These are phyloP conservation scores for Solen grandis DNA, from an alignment of 1,140 invertebrate species.

Conservation along the genomic window DNA sequence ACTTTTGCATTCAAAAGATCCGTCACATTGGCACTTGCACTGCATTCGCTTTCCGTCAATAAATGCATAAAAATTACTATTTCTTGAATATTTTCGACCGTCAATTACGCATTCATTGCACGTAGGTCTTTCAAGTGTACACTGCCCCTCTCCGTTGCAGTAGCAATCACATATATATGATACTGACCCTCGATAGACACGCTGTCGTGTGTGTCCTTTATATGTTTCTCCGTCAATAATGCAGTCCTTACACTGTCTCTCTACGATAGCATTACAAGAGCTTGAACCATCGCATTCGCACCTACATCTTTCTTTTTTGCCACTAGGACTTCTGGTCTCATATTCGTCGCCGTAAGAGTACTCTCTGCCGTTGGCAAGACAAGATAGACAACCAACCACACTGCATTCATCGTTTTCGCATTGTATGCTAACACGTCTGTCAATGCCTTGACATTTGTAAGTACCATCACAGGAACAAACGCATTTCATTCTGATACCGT, in stretches of 20 bases:
- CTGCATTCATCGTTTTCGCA: slow-evolving; percentile 37
- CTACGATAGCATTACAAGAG: slow-evolving; percentile 4
- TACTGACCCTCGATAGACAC: background rate
- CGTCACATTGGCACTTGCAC: slow-evolving; percentile 12
- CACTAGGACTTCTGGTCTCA: background rate
- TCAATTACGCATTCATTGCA: slow-evolving; percentile 23
- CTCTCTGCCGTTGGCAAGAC: slow-evolving; percentile 22
- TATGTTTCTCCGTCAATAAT: slow-evolving; percentile 33
- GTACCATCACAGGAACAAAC: slow-evolving; percentile 43
- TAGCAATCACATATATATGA: slow-evolving; percentile 41
- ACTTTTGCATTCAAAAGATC: slow-evolving; percentile 2
- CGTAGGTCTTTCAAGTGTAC: background rate
- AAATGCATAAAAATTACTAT: background rate
- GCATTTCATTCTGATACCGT: slow-evolving; percentile 31
- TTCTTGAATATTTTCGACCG: slow-evolving; percentile 12
- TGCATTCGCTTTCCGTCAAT: slow-evolving; percentile 4
- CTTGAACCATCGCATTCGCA: slow-evolving; percentile 41
- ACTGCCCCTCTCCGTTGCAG: slow-evolving; percentile 32
- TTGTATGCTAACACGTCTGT: slow-evolving; percentile 13
- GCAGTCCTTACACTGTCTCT: slow-evolving; percentile 20
- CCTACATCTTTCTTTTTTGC: slow-evolving; percentile 10
- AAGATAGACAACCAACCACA: slow-evolving; percentile 33
- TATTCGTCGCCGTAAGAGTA: slow-evolving; percentile 12
- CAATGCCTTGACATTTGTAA: slow-evolving; percentile 43
- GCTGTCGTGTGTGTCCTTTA: slow-evolving; percentile 32